A percentile compares a stretch with the other conserved stretches of the same genome.
These are phyloP conservation scores for Syngnathus floridae DNA, from an alignment of 2,113 vertebrate species.

Conservation along the genomic window DNA sequence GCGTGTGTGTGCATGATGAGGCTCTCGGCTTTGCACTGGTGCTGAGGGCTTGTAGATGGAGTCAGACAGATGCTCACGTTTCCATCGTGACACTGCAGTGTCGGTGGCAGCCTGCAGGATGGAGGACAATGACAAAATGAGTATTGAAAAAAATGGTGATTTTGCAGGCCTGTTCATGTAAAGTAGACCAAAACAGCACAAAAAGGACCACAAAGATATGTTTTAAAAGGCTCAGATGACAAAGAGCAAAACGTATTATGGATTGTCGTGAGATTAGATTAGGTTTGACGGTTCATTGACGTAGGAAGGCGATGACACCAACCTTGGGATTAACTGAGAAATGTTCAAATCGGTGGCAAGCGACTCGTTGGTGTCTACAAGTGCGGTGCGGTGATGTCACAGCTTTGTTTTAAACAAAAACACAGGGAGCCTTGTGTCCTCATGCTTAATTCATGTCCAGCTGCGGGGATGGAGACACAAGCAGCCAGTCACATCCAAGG, in stretches of 20 bases:
- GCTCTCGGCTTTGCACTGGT: conserved; percentile 38
- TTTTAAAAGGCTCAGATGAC: conserved; percentile 42
- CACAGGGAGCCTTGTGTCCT: conserved; percentile 73
- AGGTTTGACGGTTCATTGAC: conserved; percentile 15
- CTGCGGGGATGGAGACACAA: conserved; percentile 70
- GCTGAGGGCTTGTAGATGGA: conserved; percentile 32
- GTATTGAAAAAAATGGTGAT: conserved; percentile 14
- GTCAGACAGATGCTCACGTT: conserved; percentile 46
- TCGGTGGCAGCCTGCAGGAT: conserved; percentile 20
- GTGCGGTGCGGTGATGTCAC: conserved; percentile 68
- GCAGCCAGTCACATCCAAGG: conserved; percentile 55
- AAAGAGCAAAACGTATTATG: conserved; percentile 37
- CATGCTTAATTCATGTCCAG: conserved; percentile 78
- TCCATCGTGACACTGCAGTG: conserved; percentile 38
- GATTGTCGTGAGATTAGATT: not conserved
- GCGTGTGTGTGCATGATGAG: not conserved
- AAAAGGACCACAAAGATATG: conserved; percentile 10
- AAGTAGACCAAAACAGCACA: conserved; percentile 18
- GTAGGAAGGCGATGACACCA: conserved; percentile 25
- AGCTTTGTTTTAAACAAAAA: conserved; percentile 70
- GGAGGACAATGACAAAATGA: conserved; percentile 11
- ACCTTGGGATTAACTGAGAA: conserved; percentile 28
- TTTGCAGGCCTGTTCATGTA: conserved; percentile 31
- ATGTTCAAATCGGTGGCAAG: conserved; percentile 49
- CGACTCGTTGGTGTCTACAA: conserved; percentile 25